phyloP scores from a whole-genome alignment of 2,888 invertebrate genomes.

The Gnatocerus cornutus region DNA sequence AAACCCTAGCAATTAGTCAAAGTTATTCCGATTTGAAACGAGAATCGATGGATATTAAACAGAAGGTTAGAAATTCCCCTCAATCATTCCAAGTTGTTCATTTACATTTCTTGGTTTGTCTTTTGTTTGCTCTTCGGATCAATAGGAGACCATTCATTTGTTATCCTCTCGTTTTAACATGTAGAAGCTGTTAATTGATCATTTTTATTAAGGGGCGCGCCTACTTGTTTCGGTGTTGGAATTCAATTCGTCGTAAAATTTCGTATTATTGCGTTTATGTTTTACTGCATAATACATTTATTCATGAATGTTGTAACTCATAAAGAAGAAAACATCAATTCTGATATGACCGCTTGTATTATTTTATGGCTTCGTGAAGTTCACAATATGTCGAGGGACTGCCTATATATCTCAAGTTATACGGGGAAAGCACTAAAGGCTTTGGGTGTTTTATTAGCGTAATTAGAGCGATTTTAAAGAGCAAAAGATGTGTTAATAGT shows the following conservation, averaged over 20 bases:
- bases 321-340: slow-evolving; percentile 46
- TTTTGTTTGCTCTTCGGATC: slow-evolving; percentile 51
- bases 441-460: background rate
- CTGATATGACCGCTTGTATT: slow-evolving; percentile 38
- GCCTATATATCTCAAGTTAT: slow-evolving; percentile 11
- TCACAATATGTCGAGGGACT: slow-evolving; percentile 35
- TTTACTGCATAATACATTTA: slow-evolving; percentile 44
- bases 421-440: too few species aligned
- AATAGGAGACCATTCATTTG: slow-evolving; percentile 50
- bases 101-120: slow-evolving; percentile 52
- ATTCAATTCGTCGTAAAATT: slow-evolving; percentile 21
- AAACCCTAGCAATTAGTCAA: slow-evolving; percentile 1
- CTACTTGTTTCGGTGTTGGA: slow-evolving; percentile 15
- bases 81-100: slow-evolving; percentile 49
- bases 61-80: slow-evolving; percentile 47
- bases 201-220: slow-evolving; percentile 41
- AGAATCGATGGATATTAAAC: slow-evolving; percentile 47
- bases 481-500: too few species aligned
- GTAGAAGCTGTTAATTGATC: slow-evolving; percentile 41
- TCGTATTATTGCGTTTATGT: slow-evolving; percentile 28
- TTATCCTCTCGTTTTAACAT: slow-evolving; percentile 38
- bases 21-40: slow-evolving; percentile 12
- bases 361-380: slow-evolving; percentile 35
- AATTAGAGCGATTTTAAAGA: too few species aligned
- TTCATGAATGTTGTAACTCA: slow-evolving; percentile 45